phyloP scores from a whole-genome alignment of 2,797 vertebrate genomes.

The Uromys caudimaculatus region DNA sequence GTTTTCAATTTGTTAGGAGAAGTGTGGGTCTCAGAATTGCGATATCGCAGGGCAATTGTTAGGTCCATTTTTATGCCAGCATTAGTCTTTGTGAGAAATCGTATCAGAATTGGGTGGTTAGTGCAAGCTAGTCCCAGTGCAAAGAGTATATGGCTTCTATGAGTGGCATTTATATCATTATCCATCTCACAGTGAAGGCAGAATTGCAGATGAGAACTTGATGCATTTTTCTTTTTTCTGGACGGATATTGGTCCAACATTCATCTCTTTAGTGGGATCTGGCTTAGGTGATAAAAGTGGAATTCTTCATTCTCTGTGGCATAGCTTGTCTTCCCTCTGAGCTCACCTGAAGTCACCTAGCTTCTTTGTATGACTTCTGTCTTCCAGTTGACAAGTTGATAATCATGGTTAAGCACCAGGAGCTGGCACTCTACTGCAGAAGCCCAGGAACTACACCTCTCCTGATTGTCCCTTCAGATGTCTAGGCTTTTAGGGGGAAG shows the following conservation, averaged over 20 bases:
- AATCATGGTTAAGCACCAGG: no score
- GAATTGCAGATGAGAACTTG: neutral
- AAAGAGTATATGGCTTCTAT: no score
- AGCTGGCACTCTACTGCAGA: neutral
- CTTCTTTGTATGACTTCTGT: neutral
- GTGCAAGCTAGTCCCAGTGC: fast-evolving
- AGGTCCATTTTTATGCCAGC: neutral
- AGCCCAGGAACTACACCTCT: neutral
- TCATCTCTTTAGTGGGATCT: neutral
- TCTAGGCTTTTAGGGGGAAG: neutral
- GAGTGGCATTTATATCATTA: neutral
- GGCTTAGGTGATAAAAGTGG: neutral
- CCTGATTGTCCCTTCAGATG: neutral
- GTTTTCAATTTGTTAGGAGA: neutral
- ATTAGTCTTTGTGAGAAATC: neutral
- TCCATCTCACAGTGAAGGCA: neutral
- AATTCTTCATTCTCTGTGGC: neutral
- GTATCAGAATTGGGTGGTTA: neutral
- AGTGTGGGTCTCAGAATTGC: neutral
- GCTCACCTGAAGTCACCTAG: neutral
- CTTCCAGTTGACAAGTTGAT: neutral
- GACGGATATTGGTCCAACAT: neutral
- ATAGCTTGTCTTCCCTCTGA: neutral
- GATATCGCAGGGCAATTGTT: neutral
- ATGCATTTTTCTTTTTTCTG: neutral